Percentiles rank a stretch among this genome's conserved stretches.
Conservation (phyloP, 2,888 invertebrate genomes). For the Drosophila birchii region DNA sequence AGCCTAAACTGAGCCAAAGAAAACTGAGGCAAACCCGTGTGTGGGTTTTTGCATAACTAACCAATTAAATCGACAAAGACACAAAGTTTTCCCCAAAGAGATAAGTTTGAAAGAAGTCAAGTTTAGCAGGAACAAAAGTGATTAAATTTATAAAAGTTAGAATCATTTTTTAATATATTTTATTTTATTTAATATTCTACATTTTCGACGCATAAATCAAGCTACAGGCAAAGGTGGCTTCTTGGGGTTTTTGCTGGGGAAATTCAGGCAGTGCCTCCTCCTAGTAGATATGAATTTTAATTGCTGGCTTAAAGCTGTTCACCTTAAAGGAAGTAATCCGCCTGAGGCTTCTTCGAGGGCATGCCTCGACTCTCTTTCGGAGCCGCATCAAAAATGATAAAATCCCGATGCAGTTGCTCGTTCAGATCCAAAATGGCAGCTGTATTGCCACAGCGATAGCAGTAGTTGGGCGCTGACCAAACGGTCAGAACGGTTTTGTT, state of each 20-base stretch:
- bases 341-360: conserved; percentile 99
- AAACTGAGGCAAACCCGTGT: conserved; percentile 11
- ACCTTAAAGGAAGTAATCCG: conserved; percentile 97
- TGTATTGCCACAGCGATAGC: conserved; percentile 99
- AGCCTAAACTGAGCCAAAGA: background rate
- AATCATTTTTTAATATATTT: background rate
- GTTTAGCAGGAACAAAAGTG: background rate
- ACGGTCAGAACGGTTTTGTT: conserved; percentile 99
- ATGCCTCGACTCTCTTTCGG: conserved; percentile 98
- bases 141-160: background rate
- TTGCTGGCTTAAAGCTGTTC: conserved; percentile 3
- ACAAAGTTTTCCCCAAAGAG: conserved; percentile 1
- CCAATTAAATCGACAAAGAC: conserved; percentile 16
- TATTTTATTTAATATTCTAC: background rate
- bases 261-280: background rate
- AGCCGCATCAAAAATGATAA: conserved; percentile 99
- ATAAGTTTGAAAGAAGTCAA: background rate
- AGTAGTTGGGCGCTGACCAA: conserved; percentile 99
- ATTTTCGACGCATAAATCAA: background rate
- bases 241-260: no score
- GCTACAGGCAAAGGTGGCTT: no score
- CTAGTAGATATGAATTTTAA: background rate
- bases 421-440: conserved; percentile 99
- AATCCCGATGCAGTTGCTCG: conserved; percentile 98
- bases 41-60: conserved; percentile 12